Percentiles rank a stretch among this genome's conserved stretches.
Evolutionary conservation across 2,888 invertebrate species (phyloP).

Genomic region (Sialis fuliginosa): DNA sequence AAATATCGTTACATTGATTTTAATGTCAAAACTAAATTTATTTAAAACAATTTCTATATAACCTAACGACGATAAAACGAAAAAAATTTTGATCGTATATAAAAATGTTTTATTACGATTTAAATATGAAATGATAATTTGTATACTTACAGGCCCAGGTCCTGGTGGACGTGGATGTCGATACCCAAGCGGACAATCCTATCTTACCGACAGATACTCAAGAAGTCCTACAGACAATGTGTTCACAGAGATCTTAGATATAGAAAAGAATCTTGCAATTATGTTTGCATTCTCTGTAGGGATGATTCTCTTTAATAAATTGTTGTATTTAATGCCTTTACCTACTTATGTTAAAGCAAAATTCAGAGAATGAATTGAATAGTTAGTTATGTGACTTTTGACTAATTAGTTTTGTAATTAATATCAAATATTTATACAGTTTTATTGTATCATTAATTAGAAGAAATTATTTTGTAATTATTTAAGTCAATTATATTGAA

Average conservation of each 20-base stretch:
- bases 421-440: not conserved
- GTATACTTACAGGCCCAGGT: conserved; percentile 18
- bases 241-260: conserved; percentile 39
- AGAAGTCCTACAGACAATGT: conserved; percentile 36
- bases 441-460: conserved; percentile 1
- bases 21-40: conserved; percentile 20
- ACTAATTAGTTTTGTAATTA: no score
- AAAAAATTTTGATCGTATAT: conserved; percentile 29
- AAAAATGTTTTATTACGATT: no score
- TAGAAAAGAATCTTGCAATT: conserved; percentile 64
- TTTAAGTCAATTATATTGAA: not conserved
- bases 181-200: conserved; percentile 52
- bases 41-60: conserved; percentile 38
- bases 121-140: conserved; percentile 15
- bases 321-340: conserved; percentile 69
- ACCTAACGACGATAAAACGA: no score
- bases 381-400: no score
- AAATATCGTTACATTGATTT: no score
- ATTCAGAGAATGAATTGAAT: conserved; percentile 47
- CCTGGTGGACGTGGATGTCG: conserved; percentile 26
- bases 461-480: not conserved
- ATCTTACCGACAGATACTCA: conserved; percentile 51
- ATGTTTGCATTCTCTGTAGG: conserved; percentile 70
- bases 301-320: conserved; percentile 64
- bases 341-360: conserved; percentile 74